A percentile compares a stretch with the other conserved stretches of the same genome.
phyloP scores from a whole-genome alignment of 2,888 invertebrate genomes.

The Drosophila infuscata region DNA sequence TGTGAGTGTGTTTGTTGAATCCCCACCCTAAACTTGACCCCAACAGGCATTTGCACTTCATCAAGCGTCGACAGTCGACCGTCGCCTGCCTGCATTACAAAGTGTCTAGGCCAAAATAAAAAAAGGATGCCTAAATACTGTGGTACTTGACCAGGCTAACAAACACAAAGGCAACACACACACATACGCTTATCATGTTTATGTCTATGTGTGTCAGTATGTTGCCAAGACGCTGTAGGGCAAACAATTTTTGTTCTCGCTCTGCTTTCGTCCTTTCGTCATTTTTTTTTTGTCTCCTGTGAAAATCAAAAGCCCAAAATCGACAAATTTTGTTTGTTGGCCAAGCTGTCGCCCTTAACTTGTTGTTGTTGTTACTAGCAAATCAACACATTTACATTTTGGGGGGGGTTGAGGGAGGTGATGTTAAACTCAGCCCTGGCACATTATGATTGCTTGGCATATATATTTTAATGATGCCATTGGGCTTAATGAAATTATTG shows the following conservation, averaged over 20 bases:
- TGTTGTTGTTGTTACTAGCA: conserved; percentile 23
- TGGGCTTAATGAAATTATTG: conserved; percentile 81
- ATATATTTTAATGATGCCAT: conserved; percentile 77
- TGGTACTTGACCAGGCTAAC: conserved; percentile 46
- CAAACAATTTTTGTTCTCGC: conserved; percentile 45
- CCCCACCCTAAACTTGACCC: conserved; percentile 75
- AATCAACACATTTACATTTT: conserved; percentile 64
- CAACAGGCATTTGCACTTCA: conserved; percentile 75
- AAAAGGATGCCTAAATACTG: conserved; percentile 42
- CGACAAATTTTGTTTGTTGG: conserved; percentile 43
- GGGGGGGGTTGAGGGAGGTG: conserved; percentile 39
- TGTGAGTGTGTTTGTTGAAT: conserved; percentile 23
- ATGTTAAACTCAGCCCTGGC: conserved; percentile 10
- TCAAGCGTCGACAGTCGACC: conserved; percentile 49
- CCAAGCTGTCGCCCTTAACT: conserved; percentile 64
- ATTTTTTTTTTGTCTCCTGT: not conserved
- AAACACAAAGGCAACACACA: conserved; percentile 17
- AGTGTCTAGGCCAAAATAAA: conserved; percentile 45
- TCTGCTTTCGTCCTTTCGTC: conserved; percentile 3
- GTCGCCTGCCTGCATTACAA: conserved; percentile 50
- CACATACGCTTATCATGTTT: conserved; percentile 11
- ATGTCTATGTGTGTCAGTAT: conserved; percentile 55
- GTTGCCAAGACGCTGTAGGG: conserved; percentile 69
- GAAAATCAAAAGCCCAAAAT: conserved; percentile 38
- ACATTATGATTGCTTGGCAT: conserved; percentile 77